These are phyloP conservation scores for Papilio glaucus DNA, from an alignment of 1,140 invertebrate genomes.

Conservation along the genomic window DNA sequence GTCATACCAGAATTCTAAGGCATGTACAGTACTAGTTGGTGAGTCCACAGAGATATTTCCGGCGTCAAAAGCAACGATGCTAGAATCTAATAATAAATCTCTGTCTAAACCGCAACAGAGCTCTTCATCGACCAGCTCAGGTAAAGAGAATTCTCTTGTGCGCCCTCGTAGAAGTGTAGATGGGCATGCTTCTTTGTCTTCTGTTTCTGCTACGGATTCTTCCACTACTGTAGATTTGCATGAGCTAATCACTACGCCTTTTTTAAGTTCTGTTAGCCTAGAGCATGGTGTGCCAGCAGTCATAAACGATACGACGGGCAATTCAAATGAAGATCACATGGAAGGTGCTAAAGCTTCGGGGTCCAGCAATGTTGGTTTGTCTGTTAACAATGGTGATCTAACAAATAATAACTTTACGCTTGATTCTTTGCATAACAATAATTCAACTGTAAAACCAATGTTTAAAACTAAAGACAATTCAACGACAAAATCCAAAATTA, in stretches of 20 bases:
- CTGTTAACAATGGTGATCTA: conserved; percentile 56
- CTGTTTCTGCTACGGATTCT: conserved; percentile 75
- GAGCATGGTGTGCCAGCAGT: conserved; percentile 76
- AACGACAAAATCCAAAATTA: conserved; percentile 32
- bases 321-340: conserved; percentile 47
- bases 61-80: conserved; percentile 85
- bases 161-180: conserved; percentile 87
- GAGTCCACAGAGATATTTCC: conserved; percentile 87
- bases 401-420: conserved; percentile 43
- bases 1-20: conserved; percentile 90
- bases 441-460: conserved; percentile 1
- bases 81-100: conserved; percentile 86
- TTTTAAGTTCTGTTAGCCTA: conserved; percentile 74
- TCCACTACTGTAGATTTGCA: conserved; percentile 76
- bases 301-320: conserved; percentile 46
- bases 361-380: conserved; percentile 56
- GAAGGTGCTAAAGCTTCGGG: conserved; percentile 64
- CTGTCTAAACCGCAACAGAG: conserved; percentile 83
- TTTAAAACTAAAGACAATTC: conserved; percentile 37
- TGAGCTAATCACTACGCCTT: conserved; percentile 74
- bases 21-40: conserved; percentile 92
- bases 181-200: conserved; percentile 84
- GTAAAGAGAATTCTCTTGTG: conserved; percentile 84
- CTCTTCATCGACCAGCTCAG: conserved; percentile 78
- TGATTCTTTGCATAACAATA: conserved; percentile 30